Conservation (phyloP, 1,140 invertebrate species). For the Drosophila sucinea region DNA sequence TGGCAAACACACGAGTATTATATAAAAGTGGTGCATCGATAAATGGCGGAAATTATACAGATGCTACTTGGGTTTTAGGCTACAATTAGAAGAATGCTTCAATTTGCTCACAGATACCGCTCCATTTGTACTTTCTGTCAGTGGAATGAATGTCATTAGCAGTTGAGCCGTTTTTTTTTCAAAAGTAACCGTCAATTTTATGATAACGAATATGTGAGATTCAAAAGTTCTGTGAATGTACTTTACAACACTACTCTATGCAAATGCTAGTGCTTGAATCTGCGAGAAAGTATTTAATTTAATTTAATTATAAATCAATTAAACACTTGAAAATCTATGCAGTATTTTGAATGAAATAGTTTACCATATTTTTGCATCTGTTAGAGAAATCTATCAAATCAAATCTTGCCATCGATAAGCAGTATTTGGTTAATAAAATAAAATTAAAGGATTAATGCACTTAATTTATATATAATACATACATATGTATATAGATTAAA, state of each 20-base stretch:
- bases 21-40: conserved; percentile 61
- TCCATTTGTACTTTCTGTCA: neutral
- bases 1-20: conserved; percentile 55
- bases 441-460: no score
- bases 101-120: conserved; percentile 5
- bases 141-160: neutral
- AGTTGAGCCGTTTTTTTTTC: neutral
- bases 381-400: no score
- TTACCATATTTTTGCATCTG: no score
- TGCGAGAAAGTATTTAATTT: no score
- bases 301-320: no score
- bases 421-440: no score
- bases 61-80: conserved; percentile 30
- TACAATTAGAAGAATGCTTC: conserved; percentile 8
- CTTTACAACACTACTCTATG: neutral
- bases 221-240: neutral
- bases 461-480: no score
- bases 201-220: neutral
- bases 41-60: conserved; percentile 63
- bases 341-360: no score
- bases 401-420: no score
- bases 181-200: neutral
- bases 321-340: no score
- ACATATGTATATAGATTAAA: no score
- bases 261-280: neutral